Base-by-base conservation (phyloP, 2,888 invertebrate genomes). In the Pollenia amentaria region DNA sequence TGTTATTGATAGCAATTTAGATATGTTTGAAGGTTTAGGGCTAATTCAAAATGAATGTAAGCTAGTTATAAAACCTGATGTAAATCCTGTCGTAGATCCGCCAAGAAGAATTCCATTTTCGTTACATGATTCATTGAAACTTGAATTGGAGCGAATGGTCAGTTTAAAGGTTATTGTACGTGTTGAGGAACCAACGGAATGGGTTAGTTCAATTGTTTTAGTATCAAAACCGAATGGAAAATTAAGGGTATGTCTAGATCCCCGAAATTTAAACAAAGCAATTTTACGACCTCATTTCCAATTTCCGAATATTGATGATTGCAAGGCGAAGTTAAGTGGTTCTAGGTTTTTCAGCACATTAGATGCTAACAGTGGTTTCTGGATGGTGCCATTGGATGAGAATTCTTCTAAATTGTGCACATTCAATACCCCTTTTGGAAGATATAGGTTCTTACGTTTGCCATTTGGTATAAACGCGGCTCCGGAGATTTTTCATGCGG, bases 401-500 rank as follows among this genome's bases (percentile, higher is more conserved):
- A n/a, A n/a, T n/a, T n/a, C n/a, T n/a, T n/a, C n/a, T n/a, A n/a
- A n/a, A n/a, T n/a, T n/a, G n/a, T n/a, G n/a, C n/a, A n/a, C n/a
- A n/a, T n/a, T n/a, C n/a, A n/a, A n/a, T n/a, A n/a, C n/a, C n/a
- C n/a, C n/a, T n/a, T n/a, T n/a, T n/a, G n/a, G n/a, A n/a, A n/a
- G n/a, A n/a, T n/a, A n/a, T n/a, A n/a, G n/a, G n/a, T n/a, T n/a
- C n/a, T n/a, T n/a, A n/a, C n/a, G n/a, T n/a, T n/a, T n/a, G n/a
- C 53, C 53, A 18, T 55, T 55, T 55, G 53, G 53, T 6, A 55
- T 55, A 55, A 55, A 53, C 18, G 53, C 53, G 3, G 53, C 53
- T 9, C 40, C 64, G 9, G 64, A 64, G 14, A 64, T 44, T n/a
- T 40, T 46, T n/a, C n/a, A n/a, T n/a, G n/a, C n/a, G n/a, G 18